Evolutionary conservation across 1,140 invertebrate species (phyloP), one percentile per base, ranked within the genome.

Genomic region (Heliconius congener): DNA sequence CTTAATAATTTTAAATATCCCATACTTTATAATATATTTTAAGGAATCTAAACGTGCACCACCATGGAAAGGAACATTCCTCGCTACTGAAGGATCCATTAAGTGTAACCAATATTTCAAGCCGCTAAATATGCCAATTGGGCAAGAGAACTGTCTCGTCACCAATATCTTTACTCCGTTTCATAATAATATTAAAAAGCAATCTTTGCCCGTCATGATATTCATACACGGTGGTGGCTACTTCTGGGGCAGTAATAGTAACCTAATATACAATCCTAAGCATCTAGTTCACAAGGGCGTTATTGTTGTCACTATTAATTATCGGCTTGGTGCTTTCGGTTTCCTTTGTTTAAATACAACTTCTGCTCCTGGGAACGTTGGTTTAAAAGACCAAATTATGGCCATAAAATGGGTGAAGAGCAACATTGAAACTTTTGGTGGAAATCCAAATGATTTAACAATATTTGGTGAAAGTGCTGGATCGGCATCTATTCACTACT

Each of bases 401-500:
- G 86, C 96, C 1, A 73, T 96, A 23, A 92, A 93, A 70, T 96
- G 95, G 96, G 94, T 97, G 1, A 95, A 96, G 83, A 91, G 91
- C 3, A 97, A 97, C 85, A 96, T 97, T 30, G 87, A 95, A 30
- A 88, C 93, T 80, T 96, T 96, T 83, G 96, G 96, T 52, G 96
- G 96, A 2, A 94, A 96, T 88, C 90, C 95, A 9, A 80, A 95
- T 50, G 92, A 93, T 37, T 94, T 96, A 4, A 90, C 91, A 23
- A 80, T 95, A 30, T 88, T 88, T 73, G 95, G 95, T 37, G 93
- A 95, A 78, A 92, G 92, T 76, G 94, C 91, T 73, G 95, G 95
- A 39, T 91, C 89, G 9, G 87, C 89, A 3, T 86, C 88, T 37
- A 86, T 91, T 34, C 81, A 82, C 73, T 86, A 86, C 42, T 79